Conservation (phyloP, 2,113 vertebrate species). For the Corydoras sp. region DNA sequence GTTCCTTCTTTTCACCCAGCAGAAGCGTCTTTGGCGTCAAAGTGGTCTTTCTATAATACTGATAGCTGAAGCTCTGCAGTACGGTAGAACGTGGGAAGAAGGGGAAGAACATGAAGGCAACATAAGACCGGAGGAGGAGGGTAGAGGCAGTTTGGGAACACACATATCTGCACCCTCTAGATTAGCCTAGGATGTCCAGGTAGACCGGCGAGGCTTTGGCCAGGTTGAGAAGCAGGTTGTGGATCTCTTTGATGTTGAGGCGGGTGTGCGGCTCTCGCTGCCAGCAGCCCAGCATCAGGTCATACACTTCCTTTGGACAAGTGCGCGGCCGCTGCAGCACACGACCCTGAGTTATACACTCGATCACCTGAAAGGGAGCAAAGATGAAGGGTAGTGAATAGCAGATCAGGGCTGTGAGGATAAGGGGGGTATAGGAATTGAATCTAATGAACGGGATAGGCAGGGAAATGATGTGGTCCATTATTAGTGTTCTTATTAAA, state of each 20-base stretch:
- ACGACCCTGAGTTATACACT: constrained; percentile 97
- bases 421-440: background rate
- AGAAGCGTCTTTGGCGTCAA: constrained; percentile 15
- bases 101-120: constrained; percentile 33
- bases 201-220: constrained; percentile 97
- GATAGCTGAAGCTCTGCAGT: constrained; percentile 12
- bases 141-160: constrained; percentile 59
- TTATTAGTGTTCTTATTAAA: too few relatives aligned
- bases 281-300: constrained; percentile 99
- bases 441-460: background rate
- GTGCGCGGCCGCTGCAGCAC: constrained; percentile 94
- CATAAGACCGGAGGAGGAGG: constrained; percentile 54
- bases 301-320: constrained; percentile 95
- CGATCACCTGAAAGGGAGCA: constrained; percentile 77
- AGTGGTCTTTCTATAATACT: constrained; percentile 10
- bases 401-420: background rate
- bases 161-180: constrained; percentile 18
- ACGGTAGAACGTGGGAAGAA: constrained; percentile 17
- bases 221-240: constrained; percentile 90
- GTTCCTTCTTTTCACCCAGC: constrained; percentile 4
- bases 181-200: constrained; percentile 96
- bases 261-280: constrained; percentile 95
- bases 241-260: constrained; percentile 97
- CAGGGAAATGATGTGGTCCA: too few relatives aligned
- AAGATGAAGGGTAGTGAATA: background rate